These are phyloP conservation scores for Electrophaes corylata DNA, from an alignment of 2,888 invertebrate genomes.

Conservation along the genomic window DNA sequence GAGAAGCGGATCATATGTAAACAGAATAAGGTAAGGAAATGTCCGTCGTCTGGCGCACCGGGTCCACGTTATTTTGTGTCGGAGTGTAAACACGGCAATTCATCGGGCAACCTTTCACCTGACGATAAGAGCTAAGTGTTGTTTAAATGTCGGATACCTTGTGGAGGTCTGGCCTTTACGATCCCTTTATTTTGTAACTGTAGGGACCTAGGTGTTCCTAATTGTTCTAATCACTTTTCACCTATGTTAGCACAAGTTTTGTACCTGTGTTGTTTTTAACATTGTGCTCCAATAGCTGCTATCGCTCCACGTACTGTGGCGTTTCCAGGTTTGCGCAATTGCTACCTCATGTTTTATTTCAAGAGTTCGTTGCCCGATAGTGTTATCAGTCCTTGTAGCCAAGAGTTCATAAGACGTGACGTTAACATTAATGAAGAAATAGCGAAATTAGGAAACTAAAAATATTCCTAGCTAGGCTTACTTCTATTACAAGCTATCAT, in stretches of 20 bases:
- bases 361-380: constrained; percentile 74
- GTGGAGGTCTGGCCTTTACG: constrained; percentile 48
- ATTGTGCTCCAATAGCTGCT: not conserved
- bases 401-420: constrained; percentile 50
- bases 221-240: not conserved
- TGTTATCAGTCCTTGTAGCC: constrained; percentile 69
- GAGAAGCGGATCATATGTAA: constrained; percentile 39
- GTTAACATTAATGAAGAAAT: constrained; percentile 64
- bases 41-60: constrained; percentile 46
- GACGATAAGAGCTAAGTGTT: constrained; percentile 67
- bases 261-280: constrained; percentile 9
- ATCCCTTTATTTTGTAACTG: constrained; percentile 43
- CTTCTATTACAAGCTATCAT: not conserved
- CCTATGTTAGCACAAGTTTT: constrained; percentile 7
- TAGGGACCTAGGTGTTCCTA: constrained; percentile 10
- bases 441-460: constrained; percentile 43
- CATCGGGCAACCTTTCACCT: constrained; percentile 75
- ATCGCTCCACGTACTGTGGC: constrained; percentile 25
- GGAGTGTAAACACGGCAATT: constrained; percentile 64
- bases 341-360: constrained; percentile 32
- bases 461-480: not conserved
- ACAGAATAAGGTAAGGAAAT: constrained; percentile 48
- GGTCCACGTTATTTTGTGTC: constrained; percentile 42
- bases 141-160: constrained; percentile 57
- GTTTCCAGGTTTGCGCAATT: constrained; percentile 56